Base-by-base conservation (phyloP, 2,113 vertebrate genomes). In the Candoia aspera region DNA sequence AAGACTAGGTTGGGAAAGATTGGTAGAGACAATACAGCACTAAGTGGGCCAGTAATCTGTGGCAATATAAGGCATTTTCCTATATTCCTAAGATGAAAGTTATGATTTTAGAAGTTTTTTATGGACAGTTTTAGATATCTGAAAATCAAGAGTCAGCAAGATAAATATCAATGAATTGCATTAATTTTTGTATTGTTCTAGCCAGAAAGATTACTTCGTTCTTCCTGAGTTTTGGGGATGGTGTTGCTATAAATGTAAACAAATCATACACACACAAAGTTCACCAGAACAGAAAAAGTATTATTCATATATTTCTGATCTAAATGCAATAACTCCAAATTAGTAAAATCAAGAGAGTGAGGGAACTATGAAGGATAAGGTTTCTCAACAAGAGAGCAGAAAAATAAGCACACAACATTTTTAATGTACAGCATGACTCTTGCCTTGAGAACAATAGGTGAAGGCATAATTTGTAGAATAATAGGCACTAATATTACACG, bases 401-500 rank as follows among this genome's bases (percentile, higher is more conserved):
- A 93, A 93, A 91, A 91, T 84, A 90, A 88, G 60, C 93, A 94
- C 92, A 95, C 85, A 94, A 95, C 85, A 94, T 96, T 94, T 96
- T 93, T 96, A 97, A 96, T 92, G 93, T 94, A 97, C 85, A 0
- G 96, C 96, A 95, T 94, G 94, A 97, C 93, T 98, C 96, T 94
- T 96, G 96, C 96, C 97, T 97, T 96, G 96, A 95, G 95, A 98
- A 97, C 95, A 92, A 95, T 96, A 98, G 97, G 97, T 98, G 97
- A 98, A 98, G 96, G 97, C 97, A 97, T 97, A 97, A 98, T 98
- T 97, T 97, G 97, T 97, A 97, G 95, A 97, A 97, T 98, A 98
- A 98, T 97, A 97, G 97, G 97, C 96, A 97, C 97, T 98, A 97
- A 98, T 98, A 98, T 97, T 97, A 97, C 96, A 98, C 12, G 90